phyloP scores from a whole-genome alignment of 2,797 vertebrate genomes.

The Sebastes nivosus region DNA sequence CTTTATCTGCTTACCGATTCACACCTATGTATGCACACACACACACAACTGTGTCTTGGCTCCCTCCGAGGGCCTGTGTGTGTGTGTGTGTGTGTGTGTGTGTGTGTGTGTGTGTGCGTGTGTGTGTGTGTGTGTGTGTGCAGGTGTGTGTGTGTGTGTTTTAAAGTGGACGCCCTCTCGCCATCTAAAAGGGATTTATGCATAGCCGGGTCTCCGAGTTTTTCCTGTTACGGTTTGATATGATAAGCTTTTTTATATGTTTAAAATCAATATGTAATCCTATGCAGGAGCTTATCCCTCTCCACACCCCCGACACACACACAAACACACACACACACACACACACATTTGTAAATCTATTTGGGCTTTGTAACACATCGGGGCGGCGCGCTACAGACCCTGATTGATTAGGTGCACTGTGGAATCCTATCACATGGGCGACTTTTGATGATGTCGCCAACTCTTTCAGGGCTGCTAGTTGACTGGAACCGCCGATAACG shows the following conservation, averaged over 20 bases:
- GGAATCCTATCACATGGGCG: conserved; percentile 95
- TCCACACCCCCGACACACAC: conserved; percentile 79
- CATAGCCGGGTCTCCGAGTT: conserved; percentile 95
- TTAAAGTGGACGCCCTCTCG: conserved; percentile 89
- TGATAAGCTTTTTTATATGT: conserved; percentile 99
- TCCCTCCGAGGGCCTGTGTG: conserved; percentile 75
- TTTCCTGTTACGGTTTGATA: conserved; percentile 99
- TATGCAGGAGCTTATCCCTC: conserved; percentile 99
- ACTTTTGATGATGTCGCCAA: conserved; percentile 96
- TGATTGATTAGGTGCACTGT: conserved; percentile 98
- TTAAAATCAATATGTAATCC: conserved; percentile 99
- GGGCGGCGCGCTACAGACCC: conserved; percentile 89
- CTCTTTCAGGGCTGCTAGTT: conserved; percentile 96
- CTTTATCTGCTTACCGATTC: conserved; percentile 82
- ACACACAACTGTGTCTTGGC: conserved; percentile 83
- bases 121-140: not conserved
- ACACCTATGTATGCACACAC: conserved; percentile 71
- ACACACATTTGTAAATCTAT: conserved; percentile 99
- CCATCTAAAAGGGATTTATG: conserved; percentile 98
- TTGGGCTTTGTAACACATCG: conserved; percentile 98
- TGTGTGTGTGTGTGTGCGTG: conserved; percentile 76
- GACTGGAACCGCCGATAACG: conserved; percentile 95
- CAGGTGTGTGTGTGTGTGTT: conserved; percentile 50
- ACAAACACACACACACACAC: conserved; percentile 72
- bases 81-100: conserved; percentile 52